A percentile compares a stretch with the other conserved stretches of the same genome.
phyloP scores from a whole-genome alignment of 2,797 vertebrate species.

The Ctenopoma kingsleyae region DNA sequence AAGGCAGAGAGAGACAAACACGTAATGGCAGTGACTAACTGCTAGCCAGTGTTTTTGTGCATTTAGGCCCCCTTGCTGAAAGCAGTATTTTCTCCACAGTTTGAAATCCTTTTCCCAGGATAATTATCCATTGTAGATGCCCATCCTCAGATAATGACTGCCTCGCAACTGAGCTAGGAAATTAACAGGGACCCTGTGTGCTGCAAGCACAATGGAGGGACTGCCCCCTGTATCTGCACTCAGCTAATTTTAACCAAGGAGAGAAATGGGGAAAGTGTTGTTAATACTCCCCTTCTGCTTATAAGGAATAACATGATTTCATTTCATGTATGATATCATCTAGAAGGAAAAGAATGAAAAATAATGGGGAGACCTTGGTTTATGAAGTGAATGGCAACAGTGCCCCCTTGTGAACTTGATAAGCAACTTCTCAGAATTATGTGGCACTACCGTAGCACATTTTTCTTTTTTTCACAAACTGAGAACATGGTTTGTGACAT shows the following conservation, averaged over 20 bases:
- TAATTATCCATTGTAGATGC: constrained; percentile 85
- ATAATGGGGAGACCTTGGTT: constrained; percentile 29
- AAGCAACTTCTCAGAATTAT: constrained; percentile 38
- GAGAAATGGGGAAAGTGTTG: constrained; percentile 60
- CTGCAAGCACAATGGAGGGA: constrained; percentile 74
- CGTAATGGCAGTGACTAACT: constrained; percentile 70
- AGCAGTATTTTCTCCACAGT: constrained; percentile 80
- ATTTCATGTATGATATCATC: constrained; percentile 78
- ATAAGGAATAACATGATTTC: constrained; percentile 79
- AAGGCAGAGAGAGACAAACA: constrained; percentile 49
- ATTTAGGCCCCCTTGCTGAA: constrained; percentile 69
- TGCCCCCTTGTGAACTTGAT: constrained; percentile 81
- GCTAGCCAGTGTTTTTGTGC: constrained; percentile 67
- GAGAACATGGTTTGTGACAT: constrained; percentile 49
- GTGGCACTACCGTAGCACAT: background rate
- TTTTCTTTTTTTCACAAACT: constrained; percentile 33
- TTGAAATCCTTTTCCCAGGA: constrained; percentile 80
- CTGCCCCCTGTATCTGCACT: constrained; percentile 74
- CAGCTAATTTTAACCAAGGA: constrained; percentile 77
- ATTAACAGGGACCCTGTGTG: constrained; percentile 79
- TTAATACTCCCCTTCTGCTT: constrained; percentile 67
- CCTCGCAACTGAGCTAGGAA: constrained; percentile 82
- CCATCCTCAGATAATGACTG: constrained; percentile 85
- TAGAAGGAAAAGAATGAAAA: constrained; percentile 58
- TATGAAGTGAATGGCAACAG: constrained; percentile 79